Conservation (phyloP, 2,797 vertebrate genomes). For the Chaunax sp. region DNA sequence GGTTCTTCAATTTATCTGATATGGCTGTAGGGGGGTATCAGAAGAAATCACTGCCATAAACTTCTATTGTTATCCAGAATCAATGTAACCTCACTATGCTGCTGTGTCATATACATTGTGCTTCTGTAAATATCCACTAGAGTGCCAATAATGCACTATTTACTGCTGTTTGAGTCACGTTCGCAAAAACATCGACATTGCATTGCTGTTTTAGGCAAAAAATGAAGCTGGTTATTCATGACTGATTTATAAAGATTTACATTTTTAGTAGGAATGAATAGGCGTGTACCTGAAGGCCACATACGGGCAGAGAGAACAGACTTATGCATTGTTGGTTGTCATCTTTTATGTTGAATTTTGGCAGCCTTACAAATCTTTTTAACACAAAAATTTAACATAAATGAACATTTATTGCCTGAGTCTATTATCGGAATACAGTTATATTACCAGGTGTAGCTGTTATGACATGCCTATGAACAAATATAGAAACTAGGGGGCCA, state of each 20-base stretch:
- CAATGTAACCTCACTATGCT: too few relatives aligned
- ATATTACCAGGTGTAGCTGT: neutral
- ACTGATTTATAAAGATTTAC: neutral
- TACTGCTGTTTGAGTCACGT: too few relatives aligned
- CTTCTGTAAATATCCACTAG: too few relatives aligned
- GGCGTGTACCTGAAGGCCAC: neutral
- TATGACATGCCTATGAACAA: constrained; percentile 28
- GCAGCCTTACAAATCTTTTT: too few relatives aligned
- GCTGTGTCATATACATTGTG: too few relatives aligned
- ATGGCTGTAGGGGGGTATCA: too few relatives aligned
- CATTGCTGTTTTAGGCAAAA: neutral
- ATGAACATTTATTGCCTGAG: neutral
- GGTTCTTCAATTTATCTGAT: neutral
- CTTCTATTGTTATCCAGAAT: too few relatives aligned
- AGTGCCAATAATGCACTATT: too few relatives aligned
- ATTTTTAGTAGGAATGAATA: neutral
- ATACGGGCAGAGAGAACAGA: neutral
- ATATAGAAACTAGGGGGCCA: constrained; percentile 21
- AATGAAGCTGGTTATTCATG: neutral
- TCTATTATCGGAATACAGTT: neutral
- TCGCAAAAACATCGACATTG: too few relatives aligned
- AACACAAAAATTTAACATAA: too few relatives aligned
- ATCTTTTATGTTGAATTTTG: neutral
- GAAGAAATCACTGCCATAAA: too few relatives aligned
- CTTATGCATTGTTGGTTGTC: neutral